These are phyloP conservation scores for Mixornis gularis DNA, from an alignment of 2,113 vertebrate genomes.

Conservation along the genomic window DNA sequence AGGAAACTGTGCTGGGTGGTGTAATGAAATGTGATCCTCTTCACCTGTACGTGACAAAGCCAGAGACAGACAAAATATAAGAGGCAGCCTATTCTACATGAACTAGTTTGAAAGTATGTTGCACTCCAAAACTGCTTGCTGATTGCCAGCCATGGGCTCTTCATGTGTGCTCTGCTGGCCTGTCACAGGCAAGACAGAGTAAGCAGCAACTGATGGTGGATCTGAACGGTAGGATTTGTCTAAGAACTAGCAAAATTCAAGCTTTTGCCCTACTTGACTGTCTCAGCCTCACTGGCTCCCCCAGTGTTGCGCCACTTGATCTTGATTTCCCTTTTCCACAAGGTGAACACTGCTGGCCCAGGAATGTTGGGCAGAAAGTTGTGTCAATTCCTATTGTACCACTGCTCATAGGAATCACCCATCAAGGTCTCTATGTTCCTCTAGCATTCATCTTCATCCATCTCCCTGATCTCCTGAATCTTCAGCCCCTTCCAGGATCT, in stretches of 20 bases:
- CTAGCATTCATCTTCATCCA: background rate
- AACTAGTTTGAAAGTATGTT: background rate
- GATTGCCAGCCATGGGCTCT: background rate
- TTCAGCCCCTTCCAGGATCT: background rate
- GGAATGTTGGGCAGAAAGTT: background rate
- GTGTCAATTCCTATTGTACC: background rate
- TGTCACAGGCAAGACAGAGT: background rate
- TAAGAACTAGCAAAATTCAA: background rate
- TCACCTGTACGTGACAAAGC: background rate
- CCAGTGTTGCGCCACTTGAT: accelerated
- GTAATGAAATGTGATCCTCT: background rate
- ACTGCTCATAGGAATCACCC: background rate
- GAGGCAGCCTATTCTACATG: background rate
- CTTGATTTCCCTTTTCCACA: accelerated
- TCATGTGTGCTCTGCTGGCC: background rate
- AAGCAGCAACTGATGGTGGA: background rate
- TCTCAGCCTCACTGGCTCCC: background rate
- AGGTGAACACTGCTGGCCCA: background rate
- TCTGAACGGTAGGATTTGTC: background rate
- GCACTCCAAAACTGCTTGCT: background rate
- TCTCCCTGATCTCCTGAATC: background rate
- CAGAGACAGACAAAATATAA: background rate
- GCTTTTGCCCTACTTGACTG: background rate
- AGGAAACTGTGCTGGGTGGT: background rate
- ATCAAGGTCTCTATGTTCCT: background rate